phyloP scores from a whole-genome alignment of 2,797 vertebrate species.

The Hipposideros larvatus region DNA sequence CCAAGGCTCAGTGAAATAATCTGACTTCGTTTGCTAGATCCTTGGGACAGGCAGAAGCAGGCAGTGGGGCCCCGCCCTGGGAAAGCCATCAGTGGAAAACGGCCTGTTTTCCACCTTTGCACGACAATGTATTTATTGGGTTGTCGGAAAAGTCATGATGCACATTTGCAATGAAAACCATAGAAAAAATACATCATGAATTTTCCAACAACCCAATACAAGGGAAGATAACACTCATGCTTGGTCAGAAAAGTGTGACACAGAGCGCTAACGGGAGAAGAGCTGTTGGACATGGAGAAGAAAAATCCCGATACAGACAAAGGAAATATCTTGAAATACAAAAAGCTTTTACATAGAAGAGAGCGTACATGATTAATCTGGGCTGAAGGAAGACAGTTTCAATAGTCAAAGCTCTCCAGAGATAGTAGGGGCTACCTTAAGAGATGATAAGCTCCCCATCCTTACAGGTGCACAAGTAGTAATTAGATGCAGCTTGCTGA shows the following conservation, averaged over 20 bases:
- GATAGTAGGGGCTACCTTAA: rapidly evolving
- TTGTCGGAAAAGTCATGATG: no score
- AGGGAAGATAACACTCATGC: no score
- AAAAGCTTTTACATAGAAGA: background rate
- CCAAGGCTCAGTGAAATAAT: background rate
- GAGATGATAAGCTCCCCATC: background rate
- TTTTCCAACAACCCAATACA: no score
- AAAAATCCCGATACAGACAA: background rate
- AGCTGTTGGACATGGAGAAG: background rate
- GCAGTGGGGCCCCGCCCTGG: background rate
- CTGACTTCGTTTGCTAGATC: background rate
- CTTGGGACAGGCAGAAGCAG: background rate
- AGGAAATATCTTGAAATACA: background rate
- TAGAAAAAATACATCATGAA: no score
- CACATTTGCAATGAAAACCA: no score
- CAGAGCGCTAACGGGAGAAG: background rate
- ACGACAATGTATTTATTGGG: background rate
- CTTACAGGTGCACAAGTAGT: background rate
- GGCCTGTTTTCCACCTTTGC: background rate
- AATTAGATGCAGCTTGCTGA: background rate
- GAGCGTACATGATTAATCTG: rapidly evolving
- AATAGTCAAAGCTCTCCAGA: background rate
- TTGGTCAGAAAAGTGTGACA: background rate
- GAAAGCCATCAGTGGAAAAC: background rate
- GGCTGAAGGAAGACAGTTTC: background rate